A percentile compares a stretch with the other conserved stretches of the same genome.
Evolutionary conservation across 2,888 invertebrate species (phyloP).

Genomic region (Helleia helle): DNA sequence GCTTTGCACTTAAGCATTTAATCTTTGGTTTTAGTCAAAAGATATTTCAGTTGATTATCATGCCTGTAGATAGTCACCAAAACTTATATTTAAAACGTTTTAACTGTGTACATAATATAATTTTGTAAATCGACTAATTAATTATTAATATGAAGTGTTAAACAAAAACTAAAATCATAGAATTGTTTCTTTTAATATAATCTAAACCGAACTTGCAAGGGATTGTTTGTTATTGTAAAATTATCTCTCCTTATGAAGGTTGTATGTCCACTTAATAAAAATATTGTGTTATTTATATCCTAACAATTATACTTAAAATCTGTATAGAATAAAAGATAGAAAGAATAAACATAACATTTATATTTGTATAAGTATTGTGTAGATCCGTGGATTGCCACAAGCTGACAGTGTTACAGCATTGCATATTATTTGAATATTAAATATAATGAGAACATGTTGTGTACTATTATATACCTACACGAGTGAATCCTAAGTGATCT

Average conservation of each 20-base stretch:
- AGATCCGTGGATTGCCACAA: conserved; percentile 20
- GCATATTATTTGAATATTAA: conserved; percentile 4
- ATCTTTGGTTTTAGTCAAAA: conserved; percentile 15
- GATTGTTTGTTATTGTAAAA: conserved; percentile 38
- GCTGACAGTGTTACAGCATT: background rate
- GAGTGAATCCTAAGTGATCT: background rate
- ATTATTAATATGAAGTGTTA: conserved; percentile 23
- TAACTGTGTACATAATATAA: conserved; percentile 24
- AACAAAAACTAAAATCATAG: conserved; percentile 18
- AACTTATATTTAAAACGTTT: conserved; percentile 17
- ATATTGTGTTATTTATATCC: conserved; percentile 61
- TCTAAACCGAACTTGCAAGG: conserved; percentile 28
- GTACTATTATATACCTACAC: conserved; percentile 3
- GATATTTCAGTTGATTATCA: conserved; percentile 8
- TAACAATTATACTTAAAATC: conserved; percentile 55
- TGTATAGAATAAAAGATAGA: conserved; percentile 45
- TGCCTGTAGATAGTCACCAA: conserved; percentile 9
- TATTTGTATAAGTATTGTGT: conserved; percentile 45
- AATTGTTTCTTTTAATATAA: conserved; percentile 18
- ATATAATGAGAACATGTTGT: background rate
- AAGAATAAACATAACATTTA: conserved; percentile 36
- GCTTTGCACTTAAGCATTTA: conserved; percentile 15
- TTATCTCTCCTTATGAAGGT: conserved; percentile 63
- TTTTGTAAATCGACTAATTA: conserved; percentile 26
- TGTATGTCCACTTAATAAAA: conserved; percentile 65